A percentile compares a stretch with the other conserved stretches of the same genome.
Conservation (phyloP, 2,888 invertebrate species). For the Oscheius sp. region DNA sequence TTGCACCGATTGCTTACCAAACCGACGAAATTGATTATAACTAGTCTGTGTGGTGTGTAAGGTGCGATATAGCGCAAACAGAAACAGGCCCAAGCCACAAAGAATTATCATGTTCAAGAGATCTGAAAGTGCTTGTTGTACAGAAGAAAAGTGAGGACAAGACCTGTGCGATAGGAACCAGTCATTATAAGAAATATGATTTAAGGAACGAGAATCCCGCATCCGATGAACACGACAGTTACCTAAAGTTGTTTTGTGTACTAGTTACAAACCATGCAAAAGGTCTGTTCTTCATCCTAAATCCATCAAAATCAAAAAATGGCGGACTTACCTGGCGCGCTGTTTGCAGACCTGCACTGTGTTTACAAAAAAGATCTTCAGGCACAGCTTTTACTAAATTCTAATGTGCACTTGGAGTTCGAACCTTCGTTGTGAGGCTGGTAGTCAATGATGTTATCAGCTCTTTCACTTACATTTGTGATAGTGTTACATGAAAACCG, state of each 20-base stretch:
- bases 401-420: no score
- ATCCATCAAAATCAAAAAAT: no score
- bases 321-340: no score
- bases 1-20: not conserved
- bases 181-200: conserved; percentile 11
- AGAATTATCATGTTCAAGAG: conserved; percentile 10
- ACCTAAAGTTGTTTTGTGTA: not conserved
- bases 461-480: no score
- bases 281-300: no score
- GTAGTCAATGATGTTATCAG: no score
- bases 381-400: no score
- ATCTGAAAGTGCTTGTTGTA: conserved; percentile 3
- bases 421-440: no score
- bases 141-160: not conserved
- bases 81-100: not conserved
- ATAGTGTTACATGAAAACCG: no score
- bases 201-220: not conserved
- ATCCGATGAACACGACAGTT: not conserved
- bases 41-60: not conserved
- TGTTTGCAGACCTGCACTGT: no score
- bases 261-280: no score
- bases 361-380: no score
- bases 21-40: not conserved
- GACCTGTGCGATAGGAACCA: conserved; percentile 11
- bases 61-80: conserved; percentile 10